Evolutionary conservation across 2,888 invertebrate genomes (phyloP).

Genomic region (Stenurella melanura): DNA sequence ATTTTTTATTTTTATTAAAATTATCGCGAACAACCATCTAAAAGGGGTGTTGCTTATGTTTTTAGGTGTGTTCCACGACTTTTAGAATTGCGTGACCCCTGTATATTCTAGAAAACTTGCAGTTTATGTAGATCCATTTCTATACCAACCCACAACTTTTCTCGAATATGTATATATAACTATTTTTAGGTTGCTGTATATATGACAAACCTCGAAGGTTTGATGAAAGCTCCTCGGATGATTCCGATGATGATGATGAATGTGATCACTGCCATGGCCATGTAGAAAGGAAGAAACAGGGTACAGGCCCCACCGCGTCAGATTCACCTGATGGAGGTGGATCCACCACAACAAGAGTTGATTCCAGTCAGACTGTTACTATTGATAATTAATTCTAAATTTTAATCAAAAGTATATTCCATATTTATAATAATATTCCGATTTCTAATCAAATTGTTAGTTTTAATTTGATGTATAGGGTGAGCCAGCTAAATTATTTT

Average conservation of each 20-base stretch:
- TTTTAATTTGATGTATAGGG: slow-evolving; percentile 10
- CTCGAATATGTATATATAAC: not conserved
- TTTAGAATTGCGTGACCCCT: too few species aligned
- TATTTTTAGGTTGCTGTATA: slow-evolving; percentile 84
- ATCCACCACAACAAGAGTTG: slow-evolving; percentile 31
- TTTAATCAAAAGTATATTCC: slow-evolving; percentile 5
- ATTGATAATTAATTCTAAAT: slow-evolving; percentile 39
- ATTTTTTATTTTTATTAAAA: too few species aligned
- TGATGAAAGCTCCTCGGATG: slow-evolving; percentile 91
- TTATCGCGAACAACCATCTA: too few species aligned
- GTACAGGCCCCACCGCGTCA: slow-evolving; percentile 35
- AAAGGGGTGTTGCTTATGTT: too few species aligned
- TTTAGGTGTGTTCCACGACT: too few species aligned
- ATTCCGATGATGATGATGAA: slow-evolving; percentile 82
- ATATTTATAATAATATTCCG: not conserved
- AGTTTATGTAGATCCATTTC: too few species aligned
- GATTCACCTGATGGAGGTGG: slow-evolving; percentile 42
- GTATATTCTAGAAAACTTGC: too few species aligned
- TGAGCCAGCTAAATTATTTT: not conserved
- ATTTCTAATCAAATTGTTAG: not conserved
- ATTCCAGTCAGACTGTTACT: slow-evolving; percentile 46
- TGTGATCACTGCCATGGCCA: slow-evolving; percentile 92
- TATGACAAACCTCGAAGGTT: slow-evolving; percentile 93
- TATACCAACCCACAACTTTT: too few species aligned
- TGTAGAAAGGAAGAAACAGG: slow-evolving; percentile 77